Evolutionary conservation across 2,113 vertebrate species (phyloP), one percentile per base, ranked within the genome.

Genomic region (Centrocercus urophasianus): DNA sequence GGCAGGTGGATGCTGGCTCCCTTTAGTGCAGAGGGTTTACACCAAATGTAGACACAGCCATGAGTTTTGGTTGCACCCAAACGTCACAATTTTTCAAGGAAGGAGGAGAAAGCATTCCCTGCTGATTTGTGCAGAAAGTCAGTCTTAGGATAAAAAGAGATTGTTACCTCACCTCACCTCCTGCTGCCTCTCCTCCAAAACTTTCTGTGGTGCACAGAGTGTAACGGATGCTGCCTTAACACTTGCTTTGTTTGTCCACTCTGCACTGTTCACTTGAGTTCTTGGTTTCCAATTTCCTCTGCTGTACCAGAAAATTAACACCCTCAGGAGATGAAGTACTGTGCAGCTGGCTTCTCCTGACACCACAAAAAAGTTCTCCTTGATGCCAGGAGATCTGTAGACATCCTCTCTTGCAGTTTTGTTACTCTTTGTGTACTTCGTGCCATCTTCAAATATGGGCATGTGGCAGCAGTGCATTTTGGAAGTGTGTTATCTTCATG

Each of bases 211-310:
- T 38, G 36, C 14, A 5, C 11, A 13, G 61, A 57, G n/a, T 5
- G 65, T 36, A 66, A 86, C 65, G 67, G 83, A 57, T 61, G n/a
- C 70, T 75, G 61, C 57, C n/a, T 57, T 32, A 22, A 25, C 0
- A 6, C 36, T 61, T 75, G n/a, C 64, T 71, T 52, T 45, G n/a
- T 86, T 90, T 90, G 69, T 45, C 57, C n/a, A 24, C 65, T 69
- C 75, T 47, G 91, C 84, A 69, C 0, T 83, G 89, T 88, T 93
- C 88, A 48, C n/a, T 25, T 69, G 24, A 9, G 61, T 30, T 73
- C 38, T 85, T 69, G 82, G 72, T 83, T 90, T 95, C 89, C 79
- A 88, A 38, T 86, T 90, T 96, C 85, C 57, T 72, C 14, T 61
- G 40, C 86, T 63, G 27, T 78, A 86, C 86, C 8, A 73, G 85